phyloP scores from a whole-genome alignment of 2,888 invertebrate species.

The Embidobia sp. region DNA sequence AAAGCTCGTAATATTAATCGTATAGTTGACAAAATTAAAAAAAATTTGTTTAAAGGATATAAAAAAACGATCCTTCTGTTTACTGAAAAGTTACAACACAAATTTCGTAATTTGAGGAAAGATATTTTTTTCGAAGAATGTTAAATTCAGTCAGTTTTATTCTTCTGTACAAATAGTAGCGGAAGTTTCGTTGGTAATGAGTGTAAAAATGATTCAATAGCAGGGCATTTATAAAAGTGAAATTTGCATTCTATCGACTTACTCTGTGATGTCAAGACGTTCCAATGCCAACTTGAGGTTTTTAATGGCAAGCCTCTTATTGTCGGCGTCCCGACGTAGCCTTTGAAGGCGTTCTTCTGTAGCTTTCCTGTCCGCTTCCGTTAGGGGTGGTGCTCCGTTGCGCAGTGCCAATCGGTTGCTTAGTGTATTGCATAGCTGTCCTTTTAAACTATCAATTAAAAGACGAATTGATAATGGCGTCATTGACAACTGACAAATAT shows the following conservation, averaged over 20 bases:
- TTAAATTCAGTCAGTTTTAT: too few relatives aligned
- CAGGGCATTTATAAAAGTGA: constrained; percentile 3
- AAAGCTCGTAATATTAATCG: too few relatives aligned
- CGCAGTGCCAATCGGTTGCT: constrained; percentile 81
- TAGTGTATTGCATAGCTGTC: constrained; percentile 86
- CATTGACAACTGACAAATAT: constrained; percentile 31
- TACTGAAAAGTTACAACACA: too few relatives aligned
- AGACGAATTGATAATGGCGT: constrained; percentile 26
- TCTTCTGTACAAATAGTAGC: too few relatives aligned
- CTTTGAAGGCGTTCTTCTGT: constrained; percentile 85
- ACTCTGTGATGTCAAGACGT: constrained; percentile 94
- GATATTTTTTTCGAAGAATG: too few relatives aligned
- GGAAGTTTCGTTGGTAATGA: constrained; percentile 5
- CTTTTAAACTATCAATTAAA: constrained; percentile 83
- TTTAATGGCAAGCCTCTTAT: constrained; percentile 89
- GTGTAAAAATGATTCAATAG: constrained; percentile 18
- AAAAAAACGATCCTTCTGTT: too few relatives aligned
- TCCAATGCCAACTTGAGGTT: constrained; percentile 91
- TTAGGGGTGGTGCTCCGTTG: constrained; percentile 80
- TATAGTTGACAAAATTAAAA: too few relatives aligned
- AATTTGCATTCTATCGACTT: constrained; percentile 79
- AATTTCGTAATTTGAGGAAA: too few relatives aligned
- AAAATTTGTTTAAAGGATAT: too few relatives aligned
- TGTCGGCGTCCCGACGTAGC: constrained; percentile 87
- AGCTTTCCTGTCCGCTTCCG: constrained; percentile 84